These are phyloP conservation scores for Phyllostomus hastatus DNA, from an alignment of 2,113 vertebrate genomes.

Conservation along the genomic window DNA sequence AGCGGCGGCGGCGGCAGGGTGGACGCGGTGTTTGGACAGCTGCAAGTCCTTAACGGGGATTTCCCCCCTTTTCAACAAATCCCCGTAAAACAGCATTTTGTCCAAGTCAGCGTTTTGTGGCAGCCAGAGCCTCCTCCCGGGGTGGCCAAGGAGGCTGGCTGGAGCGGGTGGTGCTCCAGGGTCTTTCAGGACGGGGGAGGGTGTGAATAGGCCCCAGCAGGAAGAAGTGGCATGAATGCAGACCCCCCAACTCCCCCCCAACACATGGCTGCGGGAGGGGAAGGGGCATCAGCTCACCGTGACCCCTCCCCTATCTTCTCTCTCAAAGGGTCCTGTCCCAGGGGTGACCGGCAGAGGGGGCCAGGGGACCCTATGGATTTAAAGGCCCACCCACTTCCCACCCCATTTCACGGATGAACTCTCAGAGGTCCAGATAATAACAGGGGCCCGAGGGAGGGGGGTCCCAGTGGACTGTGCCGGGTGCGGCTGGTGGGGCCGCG, in stretches of 20 bases:
- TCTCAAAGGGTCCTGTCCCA: not conserved
- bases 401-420: not conserved
- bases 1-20: conserved; percentile 61
- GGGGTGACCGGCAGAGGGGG: not conserved
- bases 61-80: conserved; percentile 79
- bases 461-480: not conserved
- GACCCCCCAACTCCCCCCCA: not conserved
- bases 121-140: conserved; percentile 60
- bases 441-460: not conserved
- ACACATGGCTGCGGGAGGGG: not conserved
- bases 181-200: not conserved
- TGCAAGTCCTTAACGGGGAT: conserved; percentile 81
- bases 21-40: conserved; percentile 84
- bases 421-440: not conserved
- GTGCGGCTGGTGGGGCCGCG: not conserved
- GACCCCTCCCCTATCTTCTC: rapidly evolving
- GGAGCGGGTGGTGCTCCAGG: not conserved
- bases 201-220: not conserved
- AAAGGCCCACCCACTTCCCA: not conserved
- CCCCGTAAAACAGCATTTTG: conserved; percentile 79
- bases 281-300: not conserved
- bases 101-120: conserved; percentile 78
- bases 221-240: not conserved
- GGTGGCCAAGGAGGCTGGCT: conserved; percentile 37
- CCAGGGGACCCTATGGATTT: not conserved